These are phyloP conservation scores for Atherinosoma microstoma DNA, from an alignment of 2,797 vertebrate species.

Conservation along the genomic window DNA sequence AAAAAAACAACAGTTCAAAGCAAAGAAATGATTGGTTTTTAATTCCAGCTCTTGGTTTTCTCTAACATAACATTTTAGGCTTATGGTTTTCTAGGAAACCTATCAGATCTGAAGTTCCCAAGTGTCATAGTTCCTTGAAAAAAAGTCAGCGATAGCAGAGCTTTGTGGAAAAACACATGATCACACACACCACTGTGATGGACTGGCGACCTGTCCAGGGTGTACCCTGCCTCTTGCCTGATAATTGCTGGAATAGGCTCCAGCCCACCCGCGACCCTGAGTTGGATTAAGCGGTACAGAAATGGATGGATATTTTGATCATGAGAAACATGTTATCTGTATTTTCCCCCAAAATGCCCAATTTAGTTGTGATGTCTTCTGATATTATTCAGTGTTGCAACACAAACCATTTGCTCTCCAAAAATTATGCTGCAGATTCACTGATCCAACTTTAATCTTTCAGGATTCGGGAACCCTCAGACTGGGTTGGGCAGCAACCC, in stretches of 20 bases:
- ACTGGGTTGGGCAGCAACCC: constrained; percentile 86
- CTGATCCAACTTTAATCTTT: not conserved
- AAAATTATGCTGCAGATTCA: not conserved
- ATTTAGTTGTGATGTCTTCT: too few species aligned
- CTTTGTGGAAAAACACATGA: not conserved
- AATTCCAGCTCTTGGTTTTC: not conserved
- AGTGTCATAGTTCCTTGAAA: not conserved
- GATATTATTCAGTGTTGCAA: too few species aligned
- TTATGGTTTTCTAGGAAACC: constrained; percentile 3
- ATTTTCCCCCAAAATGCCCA: not conserved
- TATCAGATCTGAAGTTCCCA: constrained; percentile 1
- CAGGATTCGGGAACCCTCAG: constrained; percentile 90
- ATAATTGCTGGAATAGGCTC: too few species aligned
- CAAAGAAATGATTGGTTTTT: not conserved
- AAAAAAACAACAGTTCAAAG: not conserved
- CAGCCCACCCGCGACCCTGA: too few species aligned
- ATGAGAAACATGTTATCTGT: not conserved
- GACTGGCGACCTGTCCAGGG: too few species aligned
- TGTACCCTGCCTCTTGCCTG: too few species aligned
- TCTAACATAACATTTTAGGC: not conserved
- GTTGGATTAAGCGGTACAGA: too few species aligned
- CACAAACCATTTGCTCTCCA: too few species aligned
- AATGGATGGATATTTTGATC: not conserved
- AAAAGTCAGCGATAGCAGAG: not conserved
- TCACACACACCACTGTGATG: not conserved